Conservation (phyloP, 2,113 vertebrate genomes). For the Burhinus oedicnemus region DNA sequence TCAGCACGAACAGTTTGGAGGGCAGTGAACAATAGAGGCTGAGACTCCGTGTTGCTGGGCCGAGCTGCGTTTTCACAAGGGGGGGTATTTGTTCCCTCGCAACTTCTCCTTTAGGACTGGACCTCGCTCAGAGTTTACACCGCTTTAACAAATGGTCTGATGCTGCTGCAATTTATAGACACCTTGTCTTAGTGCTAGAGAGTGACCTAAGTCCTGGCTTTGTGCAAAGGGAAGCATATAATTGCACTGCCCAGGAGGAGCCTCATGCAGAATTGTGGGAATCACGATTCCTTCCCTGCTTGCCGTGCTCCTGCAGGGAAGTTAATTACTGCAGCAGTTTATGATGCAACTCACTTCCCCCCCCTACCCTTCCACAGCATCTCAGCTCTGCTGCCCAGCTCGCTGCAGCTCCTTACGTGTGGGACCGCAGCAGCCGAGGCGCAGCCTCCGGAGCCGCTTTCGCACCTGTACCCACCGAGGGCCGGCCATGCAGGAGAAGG, state of each 20-base stretch:
- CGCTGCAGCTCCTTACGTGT: background rate
- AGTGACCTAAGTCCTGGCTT: background rate
- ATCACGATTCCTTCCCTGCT: background rate
- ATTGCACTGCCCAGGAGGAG: background rate
- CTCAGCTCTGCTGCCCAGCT: background rate
- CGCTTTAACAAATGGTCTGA: background rate
- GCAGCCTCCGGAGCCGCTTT: background rate
- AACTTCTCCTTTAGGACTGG: background rate
- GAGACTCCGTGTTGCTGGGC: background rate
- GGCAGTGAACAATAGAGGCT: slow-evolving; percentile 1
- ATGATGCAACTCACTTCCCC: background rate
- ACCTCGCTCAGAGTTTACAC: background rate
- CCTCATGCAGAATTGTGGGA: background rate
- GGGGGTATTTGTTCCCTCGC: background rate
- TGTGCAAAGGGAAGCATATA: background rate
- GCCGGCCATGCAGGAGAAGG: background rate
- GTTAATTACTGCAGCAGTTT: slow-evolving; percentile 3
- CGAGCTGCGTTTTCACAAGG: background rate
- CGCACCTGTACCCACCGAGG: background rate
- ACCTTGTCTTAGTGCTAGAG: background rate
- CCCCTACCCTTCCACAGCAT: background rate
- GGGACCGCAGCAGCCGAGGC: background rate
- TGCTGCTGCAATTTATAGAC: background rate
- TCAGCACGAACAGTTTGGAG: background rate
- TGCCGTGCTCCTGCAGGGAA: background rate